Conservation (phyloP, 2,888 invertebrate genomes). For the Priapulus caudatus region DNA sequence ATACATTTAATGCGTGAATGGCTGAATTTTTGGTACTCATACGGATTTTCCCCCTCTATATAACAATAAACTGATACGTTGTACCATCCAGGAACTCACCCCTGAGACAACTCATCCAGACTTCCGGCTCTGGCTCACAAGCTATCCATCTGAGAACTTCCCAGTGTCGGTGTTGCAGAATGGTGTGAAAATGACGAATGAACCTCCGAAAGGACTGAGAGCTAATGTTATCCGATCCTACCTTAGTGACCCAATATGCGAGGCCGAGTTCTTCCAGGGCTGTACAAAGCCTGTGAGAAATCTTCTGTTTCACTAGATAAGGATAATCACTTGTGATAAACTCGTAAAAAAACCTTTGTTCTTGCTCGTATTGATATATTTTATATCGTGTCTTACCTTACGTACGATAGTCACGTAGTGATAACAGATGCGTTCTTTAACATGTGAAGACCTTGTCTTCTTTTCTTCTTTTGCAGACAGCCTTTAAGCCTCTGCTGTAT, state of each 20-base stretch:
- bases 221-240: slow-evolving; percentile 45
- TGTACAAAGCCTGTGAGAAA: slow-evolving; percentile 33
- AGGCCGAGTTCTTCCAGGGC: slow-evolving; percentile 63
- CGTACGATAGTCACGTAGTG: too few species aligned
- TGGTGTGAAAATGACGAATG: slow-evolving; percentile 43
- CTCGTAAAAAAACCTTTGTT: too few species aligned
- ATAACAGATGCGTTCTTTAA: too few species aligned
- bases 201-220: slow-evolving; percentile 40
- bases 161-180: slow-evolving; percentile 42
- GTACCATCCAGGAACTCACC: slow-evolving; percentile 34
- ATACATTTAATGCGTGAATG: too few species aligned
- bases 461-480: slow-evolving; percentile 31
- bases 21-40: too few species aligned
- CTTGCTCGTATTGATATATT: too few species aligned
- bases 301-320: too few species aligned
- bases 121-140: slow-evolving; percentile 42
- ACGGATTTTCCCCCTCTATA: too few species aligned
- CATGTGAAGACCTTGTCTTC: too few species aligned
- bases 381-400: too few species aligned
- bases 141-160: slow-evolving; percentile 35
- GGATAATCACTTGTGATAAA: too few species aligned
- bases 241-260: slow-evolving; percentile 69
- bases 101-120: slow-evolving; percentile 40
- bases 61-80: too few species aligned
- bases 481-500: slow-evolving; percentile 41